Evolutionary conservation across 2,113 vertebrate species (phyloP).

Genomic region (Grantiella picta): DNA sequence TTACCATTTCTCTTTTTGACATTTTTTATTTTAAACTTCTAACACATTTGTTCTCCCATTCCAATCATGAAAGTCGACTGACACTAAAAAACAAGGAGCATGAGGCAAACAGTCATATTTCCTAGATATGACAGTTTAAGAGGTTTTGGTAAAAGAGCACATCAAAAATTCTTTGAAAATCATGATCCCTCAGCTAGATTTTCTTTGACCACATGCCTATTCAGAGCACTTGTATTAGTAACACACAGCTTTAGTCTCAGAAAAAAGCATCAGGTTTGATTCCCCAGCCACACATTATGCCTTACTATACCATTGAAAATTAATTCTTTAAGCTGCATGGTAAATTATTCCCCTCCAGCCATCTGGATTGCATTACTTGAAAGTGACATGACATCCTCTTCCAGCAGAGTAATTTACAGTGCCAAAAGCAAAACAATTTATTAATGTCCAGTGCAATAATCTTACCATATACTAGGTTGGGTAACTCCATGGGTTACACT

Average conservation of each 20-base stretch:
- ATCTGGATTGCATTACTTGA: neutral
- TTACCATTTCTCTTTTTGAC: neutral
- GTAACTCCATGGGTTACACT: neutral
- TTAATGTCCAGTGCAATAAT: neutral
- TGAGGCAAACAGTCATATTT: neutral
- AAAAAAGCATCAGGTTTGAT: neutral
- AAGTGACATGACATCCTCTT: slow-evolving; percentile 27
- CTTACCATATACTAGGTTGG: neutral
- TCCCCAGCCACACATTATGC: neutral
- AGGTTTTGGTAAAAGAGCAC: neutral
- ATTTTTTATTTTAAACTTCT: neutral
- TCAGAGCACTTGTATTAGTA: neutral
- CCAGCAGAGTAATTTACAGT: neutral
- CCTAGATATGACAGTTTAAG: neutral
- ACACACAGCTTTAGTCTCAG: neutral
- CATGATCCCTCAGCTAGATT: neutral
- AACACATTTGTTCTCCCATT: neutral
- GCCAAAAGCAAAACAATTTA: slow-evolving; percentile 34
- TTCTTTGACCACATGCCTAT: neutral
- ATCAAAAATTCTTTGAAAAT: neutral
- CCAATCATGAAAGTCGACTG: neutral
- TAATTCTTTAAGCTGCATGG: neutral
- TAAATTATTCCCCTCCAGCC: slow-evolving; percentile 1
- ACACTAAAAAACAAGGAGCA: neutral
- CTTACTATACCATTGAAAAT: neutral